phyloP scores from a whole-genome alignment of 2,797 vertebrate species.

The Clarias platycephalus region DNA sequence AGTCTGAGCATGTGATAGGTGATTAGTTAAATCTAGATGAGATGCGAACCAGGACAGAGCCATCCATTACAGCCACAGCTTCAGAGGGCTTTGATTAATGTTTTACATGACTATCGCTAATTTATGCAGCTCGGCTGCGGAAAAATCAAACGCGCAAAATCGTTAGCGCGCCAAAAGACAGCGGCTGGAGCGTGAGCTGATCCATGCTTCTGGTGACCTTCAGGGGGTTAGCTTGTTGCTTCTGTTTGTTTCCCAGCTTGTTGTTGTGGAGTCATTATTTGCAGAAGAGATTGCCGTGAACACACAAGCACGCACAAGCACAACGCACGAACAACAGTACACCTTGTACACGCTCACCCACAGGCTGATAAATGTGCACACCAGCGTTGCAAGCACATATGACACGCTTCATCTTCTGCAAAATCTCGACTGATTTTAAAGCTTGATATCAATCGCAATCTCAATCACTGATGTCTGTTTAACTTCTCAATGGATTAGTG shows the following conservation, averaged over 20 bases:
- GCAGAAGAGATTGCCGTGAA: slow-evolving; percentile 44
- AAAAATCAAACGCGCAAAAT: slow-evolving; percentile 55
- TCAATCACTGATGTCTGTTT: neutral
- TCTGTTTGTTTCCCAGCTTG: slow-evolving; percentile 47
- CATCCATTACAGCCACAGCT: slow-evolving; percentile 46
- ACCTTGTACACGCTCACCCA: slow-evolving; percentile 12
- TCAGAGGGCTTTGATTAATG: slow-evolving; percentile 54
- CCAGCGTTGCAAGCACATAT: neutral
- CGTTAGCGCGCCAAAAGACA: slow-evolving; percentile 41
- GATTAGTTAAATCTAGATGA: slow-evolving; percentile 46
- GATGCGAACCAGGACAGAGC: slow-evolving; percentile 38
- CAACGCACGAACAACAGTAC: neutral
- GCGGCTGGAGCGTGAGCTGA: slow-evolving; percentile 20
- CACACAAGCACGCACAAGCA: slow-evolving; percentile 10
- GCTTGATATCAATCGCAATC: neutral
- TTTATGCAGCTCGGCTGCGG: slow-evolving; percentile 50
- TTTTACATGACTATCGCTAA: slow-evolving; percentile 54
- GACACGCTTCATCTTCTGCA: neutral
- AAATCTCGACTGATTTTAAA: slow-evolving; percentile 11
- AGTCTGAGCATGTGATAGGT: slow-evolving; percentile 40
- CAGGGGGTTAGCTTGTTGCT: slow-evolving; percentile 46
- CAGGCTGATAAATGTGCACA: neutral
- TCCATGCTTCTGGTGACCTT: slow-evolving; percentile 47
- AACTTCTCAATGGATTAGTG: neutral
- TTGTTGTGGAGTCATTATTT: slow-evolving; percentile 52